Conservation (phyloP, 2,888 invertebrate species). For the Drosophila neutralis region DNA sequence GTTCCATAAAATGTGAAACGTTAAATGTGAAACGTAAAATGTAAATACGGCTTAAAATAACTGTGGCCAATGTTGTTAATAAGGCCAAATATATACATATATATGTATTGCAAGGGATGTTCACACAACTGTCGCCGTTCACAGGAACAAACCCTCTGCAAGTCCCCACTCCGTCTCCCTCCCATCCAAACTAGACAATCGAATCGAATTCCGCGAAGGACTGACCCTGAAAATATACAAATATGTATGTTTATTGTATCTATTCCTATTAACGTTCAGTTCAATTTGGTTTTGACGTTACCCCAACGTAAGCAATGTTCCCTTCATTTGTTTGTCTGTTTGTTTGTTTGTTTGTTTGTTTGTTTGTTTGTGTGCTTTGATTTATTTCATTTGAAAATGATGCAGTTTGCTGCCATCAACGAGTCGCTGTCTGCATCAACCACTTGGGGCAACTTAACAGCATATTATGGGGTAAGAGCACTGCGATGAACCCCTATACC, state of each 20-base stretch:
- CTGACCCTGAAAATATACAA: constrained; percentile 51
- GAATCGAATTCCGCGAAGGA: constrained; percentile 32
- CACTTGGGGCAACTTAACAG: constrained; percentile 65
- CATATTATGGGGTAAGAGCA: constrained; percentile 38
- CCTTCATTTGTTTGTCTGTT: constrained; percentile 30
- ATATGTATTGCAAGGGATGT: constrained; percentile 21
- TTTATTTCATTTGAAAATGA: constrained; percentile 80
- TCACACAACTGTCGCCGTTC: constrained; percentile 50
- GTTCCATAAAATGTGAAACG: constrained; percentile 35
- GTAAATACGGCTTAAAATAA: constrained; percentile 50
- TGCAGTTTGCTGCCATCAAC: constrained; percentile 63
- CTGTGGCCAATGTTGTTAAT: constrained; percentile 41
- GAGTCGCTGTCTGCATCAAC: constrained; percentile 33
- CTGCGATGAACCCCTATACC: constrained; percentile 27
- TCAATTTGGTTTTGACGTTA: constrained; percentile 49
- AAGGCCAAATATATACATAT: not conserved
- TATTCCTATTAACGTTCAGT: constrained; percentile 48
- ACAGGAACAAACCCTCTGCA: constrained; percentile 31
- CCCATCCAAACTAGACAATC: constrained; percentile 9
- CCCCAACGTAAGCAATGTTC: constrained; percentile 12
- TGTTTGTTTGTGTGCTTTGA: constrained; percentile 79
- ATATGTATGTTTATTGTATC: constrained; percentile 7
- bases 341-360: constrained; percentile 33
- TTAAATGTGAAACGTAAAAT: constrained; percentile 42
- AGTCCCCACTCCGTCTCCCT: not conserved